Evolutionary conservation across 2,113 vertebrate species (phyloP).

Genomic region (Dryoscopus gambensis): DNA sequence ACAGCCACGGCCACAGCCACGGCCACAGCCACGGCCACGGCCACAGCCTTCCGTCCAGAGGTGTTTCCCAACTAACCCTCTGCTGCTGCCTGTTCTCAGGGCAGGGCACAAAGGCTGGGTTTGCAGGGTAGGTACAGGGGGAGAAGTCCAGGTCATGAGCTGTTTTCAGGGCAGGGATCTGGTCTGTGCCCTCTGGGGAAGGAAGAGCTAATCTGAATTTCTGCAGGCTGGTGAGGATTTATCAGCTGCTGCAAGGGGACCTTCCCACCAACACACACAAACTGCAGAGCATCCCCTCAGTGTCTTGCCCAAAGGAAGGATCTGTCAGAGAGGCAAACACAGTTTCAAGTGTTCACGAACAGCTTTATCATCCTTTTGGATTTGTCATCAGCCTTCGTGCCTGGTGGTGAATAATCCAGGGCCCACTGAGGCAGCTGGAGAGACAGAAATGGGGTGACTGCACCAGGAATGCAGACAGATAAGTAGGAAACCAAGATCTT

Average conservation of each 20-base stretch:
- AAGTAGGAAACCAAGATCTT: not conserved
- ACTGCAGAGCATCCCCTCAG: not conserved
- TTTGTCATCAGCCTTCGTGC: not conserved
- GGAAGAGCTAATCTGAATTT: not conserved
- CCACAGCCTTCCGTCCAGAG: not conserved
- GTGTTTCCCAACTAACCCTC: not conserved
- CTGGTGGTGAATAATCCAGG: not conserved
- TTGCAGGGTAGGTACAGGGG: not conserved
- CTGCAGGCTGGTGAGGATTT: not conserved
- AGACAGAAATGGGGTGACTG: not conserved
- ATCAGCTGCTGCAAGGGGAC: not conserved
- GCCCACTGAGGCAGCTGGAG: not conserved
- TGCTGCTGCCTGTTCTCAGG: not conserved
- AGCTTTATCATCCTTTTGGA: not conserved
- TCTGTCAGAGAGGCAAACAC: not conserved
- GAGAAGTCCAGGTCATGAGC: not conserved
- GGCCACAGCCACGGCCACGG: not conserved
- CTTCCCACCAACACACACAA: not conserved
- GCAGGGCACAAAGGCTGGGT: not conserved
- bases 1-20: not conserved
- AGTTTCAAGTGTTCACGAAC: not conserved
- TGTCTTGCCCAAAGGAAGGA: not conserved
- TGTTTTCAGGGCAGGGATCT: not conserved
- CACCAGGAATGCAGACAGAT: not conserved
- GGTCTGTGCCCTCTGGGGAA: not conserved